Evolutionary conservation across 30 jellyfish, hydroid and myxozoan genomes (phyloP).

Genomic region (Kudoa iwatai): DNA sequence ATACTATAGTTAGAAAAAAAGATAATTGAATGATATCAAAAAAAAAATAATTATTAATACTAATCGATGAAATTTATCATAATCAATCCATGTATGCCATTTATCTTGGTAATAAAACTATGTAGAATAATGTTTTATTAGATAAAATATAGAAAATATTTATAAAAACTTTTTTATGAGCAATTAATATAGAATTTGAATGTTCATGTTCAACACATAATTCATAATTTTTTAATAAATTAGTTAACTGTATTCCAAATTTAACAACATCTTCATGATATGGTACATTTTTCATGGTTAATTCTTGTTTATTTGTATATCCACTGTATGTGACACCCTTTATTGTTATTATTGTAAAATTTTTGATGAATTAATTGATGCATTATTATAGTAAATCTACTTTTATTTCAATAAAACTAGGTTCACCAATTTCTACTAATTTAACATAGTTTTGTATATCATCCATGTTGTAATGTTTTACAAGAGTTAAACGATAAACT

Average conservation of each 20-base stretch:
- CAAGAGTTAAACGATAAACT: constrained; percentile 65
- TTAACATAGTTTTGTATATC: constrained; percentile 52
- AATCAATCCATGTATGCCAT: constrained; percentile 96
- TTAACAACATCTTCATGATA: constrained; percentile 17
- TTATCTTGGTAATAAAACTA: constrained; percentile 26
- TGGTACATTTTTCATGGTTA: background rate
- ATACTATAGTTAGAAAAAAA: background rate
- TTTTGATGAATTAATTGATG: no score
- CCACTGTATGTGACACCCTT: background rate
- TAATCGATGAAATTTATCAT: constrained; percentile 35
- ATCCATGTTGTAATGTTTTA: constrained; percentile 38
- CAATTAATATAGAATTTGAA: constrained; percentile 53
- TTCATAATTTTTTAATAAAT: constrained; percentile 27
- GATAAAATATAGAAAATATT: background rate
- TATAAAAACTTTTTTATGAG: constrained; percentile 13
- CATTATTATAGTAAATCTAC: constrained; percentile 2
- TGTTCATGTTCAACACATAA: constrained; percentile 87
- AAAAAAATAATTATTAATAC: constrained; percentile 4
- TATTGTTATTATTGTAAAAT: no score
- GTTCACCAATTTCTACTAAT: constrained; percentile 40
- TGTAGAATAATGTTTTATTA: background rate
- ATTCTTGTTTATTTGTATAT: background rate
- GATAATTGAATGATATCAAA: background rate
- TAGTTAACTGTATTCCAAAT: constrained; percentile 19
- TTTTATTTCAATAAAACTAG: constrained; percentile 77